phyloP scores from a whole-genome alignment of 2,113 vertebrate species.

The Limnothrissa miodon region DNA sequence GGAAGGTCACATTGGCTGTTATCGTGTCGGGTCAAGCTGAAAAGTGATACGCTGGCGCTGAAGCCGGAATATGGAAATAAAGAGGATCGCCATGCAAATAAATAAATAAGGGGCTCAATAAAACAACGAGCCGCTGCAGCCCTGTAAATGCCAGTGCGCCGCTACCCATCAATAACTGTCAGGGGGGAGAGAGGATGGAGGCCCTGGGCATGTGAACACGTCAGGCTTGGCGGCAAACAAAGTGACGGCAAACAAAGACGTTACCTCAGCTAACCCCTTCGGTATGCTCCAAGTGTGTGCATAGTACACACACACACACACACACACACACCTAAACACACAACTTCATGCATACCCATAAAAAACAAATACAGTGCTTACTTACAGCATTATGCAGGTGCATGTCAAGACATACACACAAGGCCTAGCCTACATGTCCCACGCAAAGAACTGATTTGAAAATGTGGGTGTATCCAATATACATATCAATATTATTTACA shows the following conservation, averaged over 20 bases:
- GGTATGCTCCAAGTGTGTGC: not conserved
- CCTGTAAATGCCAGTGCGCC: not conserved
- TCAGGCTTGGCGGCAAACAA: slow-evolving; percentile 18
- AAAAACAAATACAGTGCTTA: not conserved
- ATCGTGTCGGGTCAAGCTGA: slow-evolving; percentile 4
- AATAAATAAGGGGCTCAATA: slow-evolving; percentile 1
- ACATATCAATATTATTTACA: not conserved
- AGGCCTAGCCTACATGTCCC: too few species aligned
- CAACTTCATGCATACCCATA: not conserved
- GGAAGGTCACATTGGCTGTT: slow-evolving; percentile 13
- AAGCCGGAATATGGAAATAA: not conserved
- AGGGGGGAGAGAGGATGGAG: not conserved
- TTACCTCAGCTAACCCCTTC: slow-evolving; percentile 27
- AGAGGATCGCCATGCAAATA: not conserved
- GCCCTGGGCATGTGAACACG: not conserved
- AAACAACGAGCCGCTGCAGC: slow-evolving; percentile 11
- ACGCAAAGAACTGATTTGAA: too few species aligned
- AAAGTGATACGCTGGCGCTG: not conserved
- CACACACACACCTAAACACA: not conserved
- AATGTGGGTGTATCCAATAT: too few species aligned
- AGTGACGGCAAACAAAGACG: slow-evolving; percentile 22
- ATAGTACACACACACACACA: not conserved
- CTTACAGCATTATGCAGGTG: not conserved
- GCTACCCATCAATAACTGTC: slow-evolving; percentile 7
- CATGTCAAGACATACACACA: not conserved